Evolutionary conservation across 2,113 vertebrate species (phyloP), one percentile per base, ranked within the genome.

Genomic region (Peromyscus californicus): DNA sequence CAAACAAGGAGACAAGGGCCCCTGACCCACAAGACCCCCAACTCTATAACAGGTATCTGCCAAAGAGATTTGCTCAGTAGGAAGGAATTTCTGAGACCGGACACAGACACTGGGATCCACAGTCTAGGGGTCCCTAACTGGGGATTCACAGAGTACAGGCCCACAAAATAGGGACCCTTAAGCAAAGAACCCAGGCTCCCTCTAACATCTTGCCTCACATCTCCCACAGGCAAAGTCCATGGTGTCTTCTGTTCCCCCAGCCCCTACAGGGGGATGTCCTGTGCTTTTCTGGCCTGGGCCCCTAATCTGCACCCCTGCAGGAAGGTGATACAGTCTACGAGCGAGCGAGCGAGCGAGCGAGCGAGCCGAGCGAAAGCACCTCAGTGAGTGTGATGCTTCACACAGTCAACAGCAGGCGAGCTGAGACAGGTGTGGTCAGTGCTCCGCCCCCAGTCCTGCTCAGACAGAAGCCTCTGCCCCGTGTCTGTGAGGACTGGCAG

Each of bases 381-480:
- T 94, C 2, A 5, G 33, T 8, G 63, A 48, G 63, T 48, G 45
- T 15, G 63, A 36, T 15, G 19, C 42, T n/a, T 4, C 48, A 8
- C 7, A 33, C 65, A 70, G 65, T 70, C 85, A 70, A 69, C 31
- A 51, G 85, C 70, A 67, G 96, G 83, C 97, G 0, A 93, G 95
- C 82, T 19, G n/a, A 84, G 82, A 78, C 95, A 96, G 92, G 96
- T 1, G 33, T 54, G 45, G 19, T 63, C 72, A 29, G 51, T 67
- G 54, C 19, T 19, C 79, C 95, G 0, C 39, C 79, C 83, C 80
- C n/a, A 39, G 36, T 75, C 76, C 94, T 88, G 70, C 95, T 88
- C 61, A 93, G 90, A 96, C 92, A 93, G 92, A 97, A 95, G 84
- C 70, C 51, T 79, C 75, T 72, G 87, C 93, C 84, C 79, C 0